Percentiles rank a stretch among this genome's conserved stretches.
phyloP scores from a whole-genome alignment of 2,888 invertebrate species.

The Sinopyrophorus schimmeli region DNA sequence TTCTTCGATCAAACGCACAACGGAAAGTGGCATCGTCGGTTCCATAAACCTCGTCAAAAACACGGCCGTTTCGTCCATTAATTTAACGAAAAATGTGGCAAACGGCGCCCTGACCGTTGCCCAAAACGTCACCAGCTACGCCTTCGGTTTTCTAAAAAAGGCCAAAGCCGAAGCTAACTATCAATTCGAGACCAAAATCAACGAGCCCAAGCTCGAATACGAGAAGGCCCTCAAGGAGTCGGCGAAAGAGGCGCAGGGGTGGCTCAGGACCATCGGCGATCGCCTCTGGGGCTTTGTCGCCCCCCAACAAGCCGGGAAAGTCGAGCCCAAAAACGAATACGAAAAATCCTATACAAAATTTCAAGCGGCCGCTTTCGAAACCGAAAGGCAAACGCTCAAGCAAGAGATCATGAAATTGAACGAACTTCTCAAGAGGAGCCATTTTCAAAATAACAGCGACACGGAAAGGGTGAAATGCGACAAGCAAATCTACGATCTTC shows the following conservation, averaged over 20 bases:
- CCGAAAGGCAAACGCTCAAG: conserved; percentile 1
- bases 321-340: conserved; percentile 11
- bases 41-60: background rate
- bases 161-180: conserved; percentile 9
- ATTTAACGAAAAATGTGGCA: background rate
- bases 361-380: conserved; percentile 18
- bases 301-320: too few species aligned
- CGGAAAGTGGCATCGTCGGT: background rate
- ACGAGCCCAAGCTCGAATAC: conserved; percentile 6
- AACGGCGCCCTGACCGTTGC: background rate
- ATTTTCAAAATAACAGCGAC: background rate
- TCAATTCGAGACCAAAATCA: conserved; percentile 6
- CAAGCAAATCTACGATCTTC: conserved; percentile 18
- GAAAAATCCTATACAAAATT: conserved; percentile 9
- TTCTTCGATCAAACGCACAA: background rate
- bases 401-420: conserved; percentile 5
- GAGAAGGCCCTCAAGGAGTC: conserved; percentile 6
- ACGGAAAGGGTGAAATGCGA: conserved; percentile 14
- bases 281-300: background rate
- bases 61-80: background rate
- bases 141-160: background rate
- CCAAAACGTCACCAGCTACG: background rate
- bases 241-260: conserved; percentile 1
- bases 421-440: conserved; percentile 11
- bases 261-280: too few species aligned